These are phyloP conservation scores for Dendrocincla tyrannina DNA, from an alignment of 2,797 vertebrate species.

Conservation along the genomic window DNA sequence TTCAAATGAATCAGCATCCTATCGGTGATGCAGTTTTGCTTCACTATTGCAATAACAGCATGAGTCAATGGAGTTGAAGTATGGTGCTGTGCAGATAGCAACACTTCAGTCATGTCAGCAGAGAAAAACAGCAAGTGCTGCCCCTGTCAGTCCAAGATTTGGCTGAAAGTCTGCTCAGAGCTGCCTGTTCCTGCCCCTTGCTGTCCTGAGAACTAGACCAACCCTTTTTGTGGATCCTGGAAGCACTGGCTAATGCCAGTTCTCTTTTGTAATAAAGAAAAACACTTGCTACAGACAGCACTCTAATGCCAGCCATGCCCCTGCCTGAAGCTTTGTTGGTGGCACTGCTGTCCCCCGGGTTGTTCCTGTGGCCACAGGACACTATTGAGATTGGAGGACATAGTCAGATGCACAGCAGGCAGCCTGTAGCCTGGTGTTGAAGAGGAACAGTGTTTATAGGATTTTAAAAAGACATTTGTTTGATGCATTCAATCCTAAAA, in stretches of 20 bases:
- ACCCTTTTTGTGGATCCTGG: not conserved
- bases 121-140: not conserved
- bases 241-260: not conserved
- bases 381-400: accelerated
- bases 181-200: not conserved
- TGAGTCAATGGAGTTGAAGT: not conserved
- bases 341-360: not conserved
- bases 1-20: not conserved
- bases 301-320: accelerated
- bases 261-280: not conserved
- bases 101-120: not conserved
- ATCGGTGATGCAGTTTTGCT: not conserved
- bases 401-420: not conserved
- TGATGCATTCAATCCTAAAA: not conserved
- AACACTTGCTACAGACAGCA: not conserved
- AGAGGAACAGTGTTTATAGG: not conserved
- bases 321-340: accelerated
- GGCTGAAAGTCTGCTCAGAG: not conserved
- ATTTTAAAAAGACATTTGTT: not conserved
- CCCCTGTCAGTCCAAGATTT: not conserved
- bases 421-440: not conserved
- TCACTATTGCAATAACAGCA: not conserved
- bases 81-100: not conserved
- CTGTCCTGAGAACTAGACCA: not conserved
- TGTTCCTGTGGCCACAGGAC: accelerated